Conservation (phyloP, 1,140 invertebrate species). For the Pseudomyrmex cubaensis region DNA sequence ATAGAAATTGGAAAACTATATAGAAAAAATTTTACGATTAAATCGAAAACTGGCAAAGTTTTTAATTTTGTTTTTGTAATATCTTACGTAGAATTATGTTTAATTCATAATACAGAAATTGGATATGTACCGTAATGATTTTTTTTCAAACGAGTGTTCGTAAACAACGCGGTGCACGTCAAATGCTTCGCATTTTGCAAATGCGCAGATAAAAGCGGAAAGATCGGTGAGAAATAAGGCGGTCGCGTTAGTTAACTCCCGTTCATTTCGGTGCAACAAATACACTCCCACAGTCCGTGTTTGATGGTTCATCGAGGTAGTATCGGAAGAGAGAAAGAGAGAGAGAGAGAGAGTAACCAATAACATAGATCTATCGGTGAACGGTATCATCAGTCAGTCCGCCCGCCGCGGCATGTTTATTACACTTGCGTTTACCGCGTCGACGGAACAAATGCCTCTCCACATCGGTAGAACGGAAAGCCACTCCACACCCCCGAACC, state of each 20-base stretch:
- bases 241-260: constrained; percentile 60
- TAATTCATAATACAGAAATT: no score
- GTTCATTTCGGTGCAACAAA: constrained; percentile 19
- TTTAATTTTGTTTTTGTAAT: no score
- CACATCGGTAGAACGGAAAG: constrained; percentile 56
- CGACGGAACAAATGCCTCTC: constrained; percentile 70
- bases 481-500: constrained; percentile 61
- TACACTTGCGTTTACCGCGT: constrained; percentile 68
- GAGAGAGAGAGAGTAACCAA: constrained; percentile 55
- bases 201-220: constrained; percentile 20
- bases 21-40: no score
- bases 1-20: no score
- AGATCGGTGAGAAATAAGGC: constrained; percentile 10
- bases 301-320: constrained; percentile 39
- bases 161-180: neutral
- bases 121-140: no score
- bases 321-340: constrained; percentile 45
- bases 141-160: no score
- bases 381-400: constrained; percentile 75
- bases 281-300: constrained; percentile 8
- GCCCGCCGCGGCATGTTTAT: constrained; percentile 72
- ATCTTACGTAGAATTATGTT: no score
- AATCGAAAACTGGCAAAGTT: no score
- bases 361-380: constrained; percentile 70
- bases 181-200: neutral